Conservation (phyloP, 2,797 vertebrate genomes). For the Momotus momota region DNA sequence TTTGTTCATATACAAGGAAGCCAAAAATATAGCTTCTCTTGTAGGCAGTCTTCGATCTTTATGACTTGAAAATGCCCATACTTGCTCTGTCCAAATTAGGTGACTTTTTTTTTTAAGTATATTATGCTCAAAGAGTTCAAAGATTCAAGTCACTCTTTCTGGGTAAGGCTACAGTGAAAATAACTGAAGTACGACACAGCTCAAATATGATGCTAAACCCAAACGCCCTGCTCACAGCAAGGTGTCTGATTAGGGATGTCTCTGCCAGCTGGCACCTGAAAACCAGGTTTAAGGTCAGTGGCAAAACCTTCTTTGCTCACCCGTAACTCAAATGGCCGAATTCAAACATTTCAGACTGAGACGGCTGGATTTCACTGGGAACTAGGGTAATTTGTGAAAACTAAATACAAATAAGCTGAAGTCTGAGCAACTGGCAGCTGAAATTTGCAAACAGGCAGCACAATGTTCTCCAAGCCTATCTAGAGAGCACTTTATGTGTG, state of each 20-base stretch:
- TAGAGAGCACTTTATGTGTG: neutral
- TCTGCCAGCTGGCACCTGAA: neutral
- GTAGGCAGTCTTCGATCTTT: neutral
- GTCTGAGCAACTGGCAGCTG: neutral
- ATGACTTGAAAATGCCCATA: neutral
- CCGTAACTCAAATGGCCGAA: neutral
- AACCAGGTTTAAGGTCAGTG: neutral
- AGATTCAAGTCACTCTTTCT: neutral
- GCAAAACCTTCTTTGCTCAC: neutral
- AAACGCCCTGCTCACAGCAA: neutral
- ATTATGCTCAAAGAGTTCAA: neutral
- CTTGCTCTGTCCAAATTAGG: neutral
- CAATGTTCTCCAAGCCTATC: neutral
- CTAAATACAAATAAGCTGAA: conserved; percentile 10
- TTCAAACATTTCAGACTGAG: neutral
- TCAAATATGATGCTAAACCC: neutral
- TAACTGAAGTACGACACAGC: neutral
- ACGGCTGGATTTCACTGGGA: neutral
- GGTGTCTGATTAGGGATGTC: neutral
- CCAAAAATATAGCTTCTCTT: neutral
- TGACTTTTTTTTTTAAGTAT: neutral
- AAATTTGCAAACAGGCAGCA: neutral
- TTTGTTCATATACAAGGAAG: neutral
- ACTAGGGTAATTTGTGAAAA: conserved; percentile 1
- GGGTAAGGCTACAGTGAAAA: neutral